Conservation (phyloP, 2,888 invertebrate genomes). For the Meta bourneti region DNA sequence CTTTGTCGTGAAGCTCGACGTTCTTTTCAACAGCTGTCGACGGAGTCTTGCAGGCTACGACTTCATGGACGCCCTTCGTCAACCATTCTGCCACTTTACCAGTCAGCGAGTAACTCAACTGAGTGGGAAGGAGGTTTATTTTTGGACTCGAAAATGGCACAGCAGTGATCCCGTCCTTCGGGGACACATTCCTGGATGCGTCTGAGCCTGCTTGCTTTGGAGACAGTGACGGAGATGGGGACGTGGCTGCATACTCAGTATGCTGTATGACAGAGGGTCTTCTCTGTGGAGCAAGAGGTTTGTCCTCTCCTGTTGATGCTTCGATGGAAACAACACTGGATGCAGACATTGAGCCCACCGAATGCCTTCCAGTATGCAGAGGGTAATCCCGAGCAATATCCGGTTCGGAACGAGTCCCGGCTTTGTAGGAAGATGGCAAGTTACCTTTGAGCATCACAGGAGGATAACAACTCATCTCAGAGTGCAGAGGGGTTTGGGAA, state of each 20-base stretch:
- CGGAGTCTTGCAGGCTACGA: conserved; percentile 74
- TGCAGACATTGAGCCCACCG: conserved; percentile 63
- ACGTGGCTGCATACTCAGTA: conserved; percentile 73
- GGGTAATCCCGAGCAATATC: conserved; percentile 54
- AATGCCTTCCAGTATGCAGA: conserved; percentile 54
- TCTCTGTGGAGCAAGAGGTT: conserved; percentile 60
- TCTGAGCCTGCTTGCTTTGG: conserved; percentile 54
- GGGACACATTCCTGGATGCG: conserved; percentile 13
- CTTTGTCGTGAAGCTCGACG: conserved; percentile 70
- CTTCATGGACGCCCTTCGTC: conserved; percentile 71
- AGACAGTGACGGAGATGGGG: conserved; percentile 70
- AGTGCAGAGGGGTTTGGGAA: conserved; percentile 43
- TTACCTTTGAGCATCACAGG: conserved; percentile 45
- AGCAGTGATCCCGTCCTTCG: conserved; percentile 4
- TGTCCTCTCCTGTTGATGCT: conserved; percentile 43
- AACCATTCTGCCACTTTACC: conserved; percentile 74
- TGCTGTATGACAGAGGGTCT: conserved; percentile 76
- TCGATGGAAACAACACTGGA: conserved; percentile 58
- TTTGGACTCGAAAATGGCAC: conserved; percentile 53
- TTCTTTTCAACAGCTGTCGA: conserved; percentile 54
- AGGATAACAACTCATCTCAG: conserved; percentile 20
- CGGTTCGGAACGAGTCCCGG: conserved; percentile 54
- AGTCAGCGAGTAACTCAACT: conserved; percentile 54
- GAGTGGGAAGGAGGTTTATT: conserved; percentile 64
- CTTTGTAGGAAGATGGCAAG: conserved; percentile 42